Percentiles rank a stretch among this genome's conserved stretches.
Conservation (phyloP, 2,113 vertebrate species). For the Caloenas nicobarica region DNA sequence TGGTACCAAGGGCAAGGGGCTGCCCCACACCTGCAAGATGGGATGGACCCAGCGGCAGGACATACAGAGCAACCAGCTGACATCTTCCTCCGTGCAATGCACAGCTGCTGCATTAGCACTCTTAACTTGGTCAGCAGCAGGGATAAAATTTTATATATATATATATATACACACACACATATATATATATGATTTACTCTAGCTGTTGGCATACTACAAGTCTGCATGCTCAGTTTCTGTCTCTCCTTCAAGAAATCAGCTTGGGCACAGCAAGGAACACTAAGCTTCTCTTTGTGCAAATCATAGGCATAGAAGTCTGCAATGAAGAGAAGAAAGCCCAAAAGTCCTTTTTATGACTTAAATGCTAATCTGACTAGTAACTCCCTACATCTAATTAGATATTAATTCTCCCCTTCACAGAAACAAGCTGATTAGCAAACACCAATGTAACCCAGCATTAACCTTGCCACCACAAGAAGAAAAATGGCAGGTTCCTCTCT, state of each 20-base stretch:
- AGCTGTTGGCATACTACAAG: neutral
- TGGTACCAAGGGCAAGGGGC: accelerated
- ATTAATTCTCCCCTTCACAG: constrained; percentile 37
- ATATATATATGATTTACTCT: neutral
- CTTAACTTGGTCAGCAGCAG: neutral
- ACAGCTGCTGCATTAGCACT: neutral
- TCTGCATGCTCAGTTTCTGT: neutral
- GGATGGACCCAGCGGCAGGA: neutral
- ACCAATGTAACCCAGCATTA: constrained; percentile 66
- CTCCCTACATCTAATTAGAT: constrained; percentile 22
- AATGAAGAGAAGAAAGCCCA: neutral
- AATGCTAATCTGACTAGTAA: constrained; percentile 22
- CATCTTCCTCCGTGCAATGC: neutral
- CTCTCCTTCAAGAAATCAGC: neutral
- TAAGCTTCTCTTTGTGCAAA: neutral
- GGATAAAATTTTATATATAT: neutral
- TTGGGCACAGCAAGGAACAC: neutral
- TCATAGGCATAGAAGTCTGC: accelerated
- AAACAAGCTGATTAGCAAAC: constrained; percentile 64
- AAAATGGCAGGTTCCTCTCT: constrained; percentile 51
- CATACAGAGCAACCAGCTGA: accelerated
- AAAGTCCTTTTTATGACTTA: neutral
- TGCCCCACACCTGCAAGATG: neutral
- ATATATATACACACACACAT: too few relatives aligned
- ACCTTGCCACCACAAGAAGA: constrained; percentile 58